Evolutionary conservation across 2,113 vertebrate genomes (phyloP).

Genomic region (Cyanistes caeruleus): DNA sequence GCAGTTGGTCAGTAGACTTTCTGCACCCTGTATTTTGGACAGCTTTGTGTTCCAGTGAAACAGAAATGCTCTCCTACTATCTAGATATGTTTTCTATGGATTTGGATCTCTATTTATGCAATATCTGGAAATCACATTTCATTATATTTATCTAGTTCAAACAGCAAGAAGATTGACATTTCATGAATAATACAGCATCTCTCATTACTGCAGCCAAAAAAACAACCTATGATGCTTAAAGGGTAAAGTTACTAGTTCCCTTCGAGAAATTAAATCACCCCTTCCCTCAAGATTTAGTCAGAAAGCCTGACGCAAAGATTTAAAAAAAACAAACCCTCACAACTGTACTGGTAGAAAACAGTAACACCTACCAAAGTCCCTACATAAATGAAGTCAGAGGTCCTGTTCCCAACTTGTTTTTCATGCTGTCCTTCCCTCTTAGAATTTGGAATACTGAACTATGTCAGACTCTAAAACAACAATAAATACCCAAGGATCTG

Average conservation of each 20-base stretch:
- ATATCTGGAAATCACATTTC: background rate
- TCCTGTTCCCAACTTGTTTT: background rate
- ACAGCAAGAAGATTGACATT: background rate
- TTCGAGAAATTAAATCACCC: constrained; percentile 1
- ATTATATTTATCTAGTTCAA: background rate
- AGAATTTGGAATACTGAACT: background rate
- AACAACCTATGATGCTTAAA: constrained; percentile 18
- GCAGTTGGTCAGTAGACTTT: background rate
- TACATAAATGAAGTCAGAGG: background rate
- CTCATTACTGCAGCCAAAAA: background rate
- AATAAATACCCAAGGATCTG: background rate
- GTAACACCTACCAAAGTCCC: background rate
- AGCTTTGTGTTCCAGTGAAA: background rate
- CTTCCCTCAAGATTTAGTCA: background rate
- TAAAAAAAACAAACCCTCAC: background rate
- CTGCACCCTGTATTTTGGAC: background rate
- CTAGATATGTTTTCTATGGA: background rate
- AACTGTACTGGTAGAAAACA: background rate
- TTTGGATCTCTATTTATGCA: background rate
- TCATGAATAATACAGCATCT: background rate
- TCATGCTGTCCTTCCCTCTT: background rate
- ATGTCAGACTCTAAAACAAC: background rate
- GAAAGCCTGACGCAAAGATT: background rate
- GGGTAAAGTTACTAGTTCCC: background rate
- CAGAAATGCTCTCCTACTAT: background rate